Percentiles rank a stretch among this genome's conserved stretches.
These are phyloP conservation scores for Taurulus bubalis DNA, from an alignment of 2,113 vertebrate genomes.

Conservation along the genomic window DNA sequence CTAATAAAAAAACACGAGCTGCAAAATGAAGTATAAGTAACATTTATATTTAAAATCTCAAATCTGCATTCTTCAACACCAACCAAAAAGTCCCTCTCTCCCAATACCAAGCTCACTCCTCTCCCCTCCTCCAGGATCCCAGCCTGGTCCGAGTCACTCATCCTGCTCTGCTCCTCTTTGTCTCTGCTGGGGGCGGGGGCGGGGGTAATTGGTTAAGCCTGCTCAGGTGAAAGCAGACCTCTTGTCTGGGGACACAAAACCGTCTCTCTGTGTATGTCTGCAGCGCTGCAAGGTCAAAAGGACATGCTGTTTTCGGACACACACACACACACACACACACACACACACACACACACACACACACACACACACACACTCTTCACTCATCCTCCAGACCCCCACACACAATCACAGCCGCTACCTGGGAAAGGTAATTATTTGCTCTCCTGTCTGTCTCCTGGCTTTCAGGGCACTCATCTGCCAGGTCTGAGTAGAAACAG, in stretches of 20 bases:
- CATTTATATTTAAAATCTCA: not conserved
- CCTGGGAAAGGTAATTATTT: constrained; percentile 82
- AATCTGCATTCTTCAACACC: not conserved
- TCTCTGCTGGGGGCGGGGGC: constrained; percentile 41
- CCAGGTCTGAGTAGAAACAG: constrained; percentile 48
- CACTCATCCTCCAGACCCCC: constrained; percentile 69
- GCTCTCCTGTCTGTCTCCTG: constrained; percentile 72
- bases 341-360: constrained; percentile 40
- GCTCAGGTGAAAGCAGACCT: constrained; percentile 81
- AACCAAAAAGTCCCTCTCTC: not conserved
- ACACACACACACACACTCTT: constrained; percentile 62
- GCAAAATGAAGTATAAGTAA: not conserved
- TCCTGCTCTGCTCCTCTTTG: constrained; percentile 67
- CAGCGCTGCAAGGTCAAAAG: constrained; percentile 76
- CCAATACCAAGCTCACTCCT: not conserved
- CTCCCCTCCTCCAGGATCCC: constrained; percentile 56
- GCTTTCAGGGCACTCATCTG: constrained; percentile 60
- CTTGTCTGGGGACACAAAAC: constrained; percentile 81
- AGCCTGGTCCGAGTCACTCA: constrained; percentile 66
- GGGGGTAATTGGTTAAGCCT: constrained; percentile 66
- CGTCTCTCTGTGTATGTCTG: constrained; percentile 76
- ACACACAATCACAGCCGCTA: constrained; percentile 68
- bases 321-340: constrained; percentile 57
- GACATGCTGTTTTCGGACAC: constrained; percentile 60
- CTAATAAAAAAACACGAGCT: not conserved